A percentile compares a stretch with the other conserved stretches of the same genome.
Evolutionary conservation across 2,888 invertebrate species (phyloP).

Genomic region (Lycophotia porphyrea): DNA sequence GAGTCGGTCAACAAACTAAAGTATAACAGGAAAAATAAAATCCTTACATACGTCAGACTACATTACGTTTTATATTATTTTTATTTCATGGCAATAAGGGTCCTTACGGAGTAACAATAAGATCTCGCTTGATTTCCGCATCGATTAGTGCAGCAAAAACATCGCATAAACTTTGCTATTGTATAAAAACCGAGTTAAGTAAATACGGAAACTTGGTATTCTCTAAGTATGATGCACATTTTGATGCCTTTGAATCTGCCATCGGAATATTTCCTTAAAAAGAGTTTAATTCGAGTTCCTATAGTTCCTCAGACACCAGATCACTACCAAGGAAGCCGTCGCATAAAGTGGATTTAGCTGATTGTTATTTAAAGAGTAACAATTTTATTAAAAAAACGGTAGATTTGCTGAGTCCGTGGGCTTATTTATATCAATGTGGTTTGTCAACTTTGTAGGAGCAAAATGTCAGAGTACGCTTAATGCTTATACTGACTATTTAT

Average conservation of each 20-base stretch:
- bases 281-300: constrained; percentile 33
- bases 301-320: constrained; percentile 34
- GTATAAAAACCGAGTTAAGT: constrained; percentile 5
- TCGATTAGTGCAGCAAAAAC: constrained; percentile 34
- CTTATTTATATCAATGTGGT: not conserved
- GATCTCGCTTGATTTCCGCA: constrained; percentile 61
- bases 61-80: constrained; percentile 62
- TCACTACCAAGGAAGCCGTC: constrained; percentile 4
- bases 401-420: not conserved
- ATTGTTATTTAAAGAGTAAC: constrained; percentile 12
- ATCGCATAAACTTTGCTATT: constrained; percentile 8
- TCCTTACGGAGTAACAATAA: constrained; percentile 51
- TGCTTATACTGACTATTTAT: not conserved
- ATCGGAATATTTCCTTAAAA: not conserved
- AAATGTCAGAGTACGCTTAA: constrained; percentile 17
- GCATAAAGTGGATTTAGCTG: constrained; percentile 10
- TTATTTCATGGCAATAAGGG: constrained; percentile 67
- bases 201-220: not conserved
- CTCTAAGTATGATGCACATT: not conserved
- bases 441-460: not conserved
- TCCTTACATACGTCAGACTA: constrained; percentile 44
- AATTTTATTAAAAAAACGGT: not conserved
- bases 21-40: constrained; percentile 62
- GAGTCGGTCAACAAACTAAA: constrained; percentile 53
- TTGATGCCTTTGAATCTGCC: not conserved